A percentile compares a stretch with the other conserved stretches of the same genome.
phyloP scores from a whole-genome alignment of 2,113 vertebrate species.

The Festucalex cinctus region DNA sequence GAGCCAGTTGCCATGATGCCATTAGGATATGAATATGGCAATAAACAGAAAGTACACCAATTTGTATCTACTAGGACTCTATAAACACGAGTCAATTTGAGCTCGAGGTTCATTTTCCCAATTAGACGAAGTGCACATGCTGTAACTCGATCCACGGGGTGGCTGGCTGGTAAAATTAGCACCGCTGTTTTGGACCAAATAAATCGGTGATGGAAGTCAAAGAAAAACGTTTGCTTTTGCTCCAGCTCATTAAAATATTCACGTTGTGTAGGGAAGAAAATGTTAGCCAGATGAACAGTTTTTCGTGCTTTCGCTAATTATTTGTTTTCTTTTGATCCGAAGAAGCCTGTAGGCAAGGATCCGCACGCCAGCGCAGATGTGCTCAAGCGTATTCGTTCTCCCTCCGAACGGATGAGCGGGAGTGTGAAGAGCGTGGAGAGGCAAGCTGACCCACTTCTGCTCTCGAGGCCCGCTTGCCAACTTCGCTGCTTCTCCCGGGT shows the following conservation, averaged over 20 bases:
- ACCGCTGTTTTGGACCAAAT: conserved; percentile 13
- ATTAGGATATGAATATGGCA: not conserved
- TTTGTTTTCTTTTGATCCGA: conserved; percentile 50
- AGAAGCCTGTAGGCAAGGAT: conserved; percentile 33
- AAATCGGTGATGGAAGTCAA: conserved; percentile 9
- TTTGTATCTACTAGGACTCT: not conserved
- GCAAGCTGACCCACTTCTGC: conserved; percentile 61
- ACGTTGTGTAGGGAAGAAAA: conserved; percentile 6
- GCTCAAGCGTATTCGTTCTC: conserved; percentile 23
- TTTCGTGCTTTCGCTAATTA: conserved; percentile 36
- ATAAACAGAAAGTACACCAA: not conserved
- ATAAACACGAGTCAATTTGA: conserved; percentile 6
- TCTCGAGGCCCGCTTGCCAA: conserved; percentile 33
- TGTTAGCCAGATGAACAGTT: conserved; percentile 26
- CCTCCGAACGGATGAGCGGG: conserved; percentile 23
- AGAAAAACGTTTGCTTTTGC: not conserved
- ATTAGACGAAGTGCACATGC: conserved; percentile 3
- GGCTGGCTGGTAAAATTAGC: conserved; percentile 4
- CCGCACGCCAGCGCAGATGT: conserved; percentile 30
- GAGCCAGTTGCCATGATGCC: not conserved
- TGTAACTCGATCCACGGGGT: conserved; percentile 6
- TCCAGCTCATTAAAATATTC: conserved; percentile 28
- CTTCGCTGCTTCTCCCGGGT: conserved; percentile 24
- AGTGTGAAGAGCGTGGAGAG: conserved; percentile 33
- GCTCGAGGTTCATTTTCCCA: conserved; percentile 1